Evolutionary conservation across 2,888 invertebrate species (phyloP).

Genomic region (Cantharis rustica): DNA sequence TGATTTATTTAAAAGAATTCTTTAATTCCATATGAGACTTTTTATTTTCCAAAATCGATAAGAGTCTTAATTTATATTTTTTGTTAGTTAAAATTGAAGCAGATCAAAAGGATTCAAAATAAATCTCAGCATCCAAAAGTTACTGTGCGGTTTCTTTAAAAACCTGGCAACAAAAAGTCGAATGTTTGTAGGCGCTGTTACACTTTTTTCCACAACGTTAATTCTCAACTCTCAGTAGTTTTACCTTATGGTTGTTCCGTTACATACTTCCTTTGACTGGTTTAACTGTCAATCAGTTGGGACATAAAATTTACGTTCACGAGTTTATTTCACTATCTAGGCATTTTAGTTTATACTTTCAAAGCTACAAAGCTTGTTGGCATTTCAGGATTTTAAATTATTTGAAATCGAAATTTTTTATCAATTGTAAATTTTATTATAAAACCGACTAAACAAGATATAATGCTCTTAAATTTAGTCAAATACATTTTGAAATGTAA

Average conservation of each 20-base stretch:
- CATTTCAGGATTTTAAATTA: not conserved
- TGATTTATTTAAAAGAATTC: conserved; percentile 29
- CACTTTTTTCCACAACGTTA: not conserved
- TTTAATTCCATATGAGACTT: conserved; percentile 3
- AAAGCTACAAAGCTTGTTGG: not conserved
- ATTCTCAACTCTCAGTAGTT: not conserved
- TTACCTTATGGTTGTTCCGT: not conserved
- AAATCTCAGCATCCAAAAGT: not conserved
- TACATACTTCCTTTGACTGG: not conserved
- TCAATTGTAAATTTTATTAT: not conserved
- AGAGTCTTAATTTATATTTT: not conserved
- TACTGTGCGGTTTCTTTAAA: not conserved
- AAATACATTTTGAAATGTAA: not conserved
- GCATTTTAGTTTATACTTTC: not conserved
- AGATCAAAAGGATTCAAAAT: not conserved
- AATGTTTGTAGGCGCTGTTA: not conserved
- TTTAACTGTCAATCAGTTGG: not conserved
- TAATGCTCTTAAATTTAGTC: not conserved
- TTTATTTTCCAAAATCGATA: conserved; percentile 1
- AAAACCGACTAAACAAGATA: not conserved
- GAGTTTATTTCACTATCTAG: not conserved
- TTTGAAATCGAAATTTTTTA: not conserved
- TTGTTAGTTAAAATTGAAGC: not conserved
- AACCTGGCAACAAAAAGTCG: not conserved
- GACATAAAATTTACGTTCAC: not conserved